A percentile compares a stretch with the other conserved stretches of the same genome.
These are phyloP conservation scores for Caenorhabditis inopinata DNA, from an alignment of 1,140 invertebrate species.

Conservation along the genomic window DNA sequence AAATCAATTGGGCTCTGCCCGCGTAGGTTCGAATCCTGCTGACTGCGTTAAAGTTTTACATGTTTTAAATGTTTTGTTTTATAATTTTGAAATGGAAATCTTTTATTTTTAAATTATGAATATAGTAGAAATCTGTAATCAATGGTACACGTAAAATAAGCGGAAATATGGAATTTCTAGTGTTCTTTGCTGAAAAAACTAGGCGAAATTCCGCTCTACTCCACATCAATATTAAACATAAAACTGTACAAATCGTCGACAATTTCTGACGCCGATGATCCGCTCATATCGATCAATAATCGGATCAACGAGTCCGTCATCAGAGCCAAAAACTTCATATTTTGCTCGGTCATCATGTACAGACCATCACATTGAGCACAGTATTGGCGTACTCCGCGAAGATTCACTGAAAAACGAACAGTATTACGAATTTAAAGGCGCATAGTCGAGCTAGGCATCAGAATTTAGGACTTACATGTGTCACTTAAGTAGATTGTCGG, in stretches of 20 bases:
- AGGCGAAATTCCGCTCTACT: neutral
- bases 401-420: neutral
- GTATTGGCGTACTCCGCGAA: slow-evolving; percentile 39
- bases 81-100: too few relatives aligned
- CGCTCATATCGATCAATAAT: slow-evolving; percentile 30
- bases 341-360: slow-evolving; percentile 40
- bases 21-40: slow-evolving; percentile 53
- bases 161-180: too few relatives aligned
- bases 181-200: neutral
- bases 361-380: slow-evolving; percentile 42
- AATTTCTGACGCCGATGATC: neutral
- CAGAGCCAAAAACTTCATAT: slow-evolving; percentile 33
- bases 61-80: too few relatives aligned
- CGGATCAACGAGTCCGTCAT: slow-evolving; percentile 36
- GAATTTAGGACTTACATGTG: slow-evolving; percentile 24
- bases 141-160: too few relatives aligned
- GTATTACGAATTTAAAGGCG: too few relatives aligned
- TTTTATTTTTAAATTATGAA: too few relatives aligned
- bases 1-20: slow-evolving; percentile 54
- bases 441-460: too few relatives aligned
- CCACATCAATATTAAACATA: slow-evolving; percentile 18
- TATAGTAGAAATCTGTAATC: too few relatives aligned
- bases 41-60: slow-evolving; percentile 41
- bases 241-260: slow-evolving; percentile 11
- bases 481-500: slow-evolving; percentile 38